These are phyloP conservation scores for Anableps anableps DNA, from an alignment of 2,797 vertebrate species.

Conservation along the genomic window DNA sequence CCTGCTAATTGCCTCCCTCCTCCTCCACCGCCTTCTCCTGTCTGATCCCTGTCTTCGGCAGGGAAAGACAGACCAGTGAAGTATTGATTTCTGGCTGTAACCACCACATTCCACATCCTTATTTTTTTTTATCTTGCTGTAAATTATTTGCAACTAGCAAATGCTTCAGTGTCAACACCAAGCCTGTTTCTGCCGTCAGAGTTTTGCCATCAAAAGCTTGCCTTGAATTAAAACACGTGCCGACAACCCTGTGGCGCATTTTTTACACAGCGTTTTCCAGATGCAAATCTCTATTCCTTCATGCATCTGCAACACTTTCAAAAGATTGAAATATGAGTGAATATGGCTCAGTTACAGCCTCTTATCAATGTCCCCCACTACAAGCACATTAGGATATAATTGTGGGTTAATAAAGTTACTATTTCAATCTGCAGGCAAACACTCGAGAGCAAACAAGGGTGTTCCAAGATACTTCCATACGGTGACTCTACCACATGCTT, in stretches of 20 bases:
- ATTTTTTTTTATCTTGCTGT: constrained; percentile 28
- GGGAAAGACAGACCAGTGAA: constrained; percentile 13
- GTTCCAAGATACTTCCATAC: constrained; percentile 21
- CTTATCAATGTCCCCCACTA: background rate
- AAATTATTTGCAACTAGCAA: constrained; percentile 54
- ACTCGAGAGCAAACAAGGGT: constrained; percentile 56
- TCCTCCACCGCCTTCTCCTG: background rate
- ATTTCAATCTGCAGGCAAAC: constrained; percentile 46
- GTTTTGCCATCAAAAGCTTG: constrained; percentile 46
- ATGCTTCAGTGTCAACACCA: constrained; percentile 41
- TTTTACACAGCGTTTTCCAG: constrained; percentile 27
- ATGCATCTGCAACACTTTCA: constrained; percentile 11
- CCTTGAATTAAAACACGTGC: constrained; percentile 29
- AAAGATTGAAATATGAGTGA: background rate
- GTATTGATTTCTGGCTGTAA: constrained; percentile 29
- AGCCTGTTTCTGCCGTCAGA: constrained; percentile 15
- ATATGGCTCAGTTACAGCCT: background rate
- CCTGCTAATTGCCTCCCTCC: constrained; percentile 60
- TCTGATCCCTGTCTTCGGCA: constrained; percentile 4
- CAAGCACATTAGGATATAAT: background rate
- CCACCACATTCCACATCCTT: constrained; percentile 45
- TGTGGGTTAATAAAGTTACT: constrained; percentile 37
- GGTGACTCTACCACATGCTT: constrained; percentile 7
- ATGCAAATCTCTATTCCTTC: constrained; percentile 1
- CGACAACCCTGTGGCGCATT: constrained; percentile 37